Conservation (phyloP, 2,888 invertebrate species). For the Phrixothrix hirtus region DNA sequence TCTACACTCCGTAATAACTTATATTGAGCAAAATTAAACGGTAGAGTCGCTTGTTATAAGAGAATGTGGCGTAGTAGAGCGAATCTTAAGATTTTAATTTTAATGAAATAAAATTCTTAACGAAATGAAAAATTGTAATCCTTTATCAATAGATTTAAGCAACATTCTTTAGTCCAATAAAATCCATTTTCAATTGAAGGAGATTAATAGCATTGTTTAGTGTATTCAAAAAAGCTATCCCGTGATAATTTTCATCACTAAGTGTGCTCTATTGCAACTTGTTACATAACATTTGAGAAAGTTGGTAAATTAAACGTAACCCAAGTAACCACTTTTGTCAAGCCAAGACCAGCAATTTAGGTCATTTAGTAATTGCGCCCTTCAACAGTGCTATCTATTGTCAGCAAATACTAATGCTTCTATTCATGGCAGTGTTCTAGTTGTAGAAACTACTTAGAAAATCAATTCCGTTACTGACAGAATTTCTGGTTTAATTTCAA, state of each 20-base stretch:
- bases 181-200: too few species aligned
- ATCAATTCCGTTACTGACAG: slow-evolving; percentile 25
- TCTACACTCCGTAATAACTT: slow-evolving; percentile 22
- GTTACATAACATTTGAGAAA: slow-evolving; percentile 4
- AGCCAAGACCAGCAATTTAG: slow-evolving; percentile 31
- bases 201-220: slow-evolving; percentile 16
- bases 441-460: slow-evolving; percentile 28
- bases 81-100: too few species aligned
- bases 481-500: slow-evolving; percentile 15
- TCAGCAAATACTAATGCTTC: slow-evolving; percentile 33
- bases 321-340: slow-evolving; percentile 14
- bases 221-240: slow-evolving; percentile 8
- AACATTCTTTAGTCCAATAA: too few species aligned
- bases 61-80: too few species aligned
- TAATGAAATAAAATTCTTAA: too few species aligned
- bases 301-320: slow-evolving; percentile 8
- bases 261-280: not conserved
- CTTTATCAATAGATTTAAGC: too few species aligned
- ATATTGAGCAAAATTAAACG: too few species aligned
- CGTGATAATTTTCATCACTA: slow-evolving; percentile 3
- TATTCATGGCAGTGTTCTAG: slow-evolving; percentile 29
- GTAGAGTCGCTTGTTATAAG: too few species aligned
- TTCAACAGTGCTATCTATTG: slow-evolving; percentile 32
- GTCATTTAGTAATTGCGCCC: slow-evolving; percentile 35
- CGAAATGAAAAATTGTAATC: too few species aligned